These are phyloP conservation scores for Artemia sinica DNA, from an alignment of 2,888 invertebrate genomes.

Conservation along the genomic window DNA sequence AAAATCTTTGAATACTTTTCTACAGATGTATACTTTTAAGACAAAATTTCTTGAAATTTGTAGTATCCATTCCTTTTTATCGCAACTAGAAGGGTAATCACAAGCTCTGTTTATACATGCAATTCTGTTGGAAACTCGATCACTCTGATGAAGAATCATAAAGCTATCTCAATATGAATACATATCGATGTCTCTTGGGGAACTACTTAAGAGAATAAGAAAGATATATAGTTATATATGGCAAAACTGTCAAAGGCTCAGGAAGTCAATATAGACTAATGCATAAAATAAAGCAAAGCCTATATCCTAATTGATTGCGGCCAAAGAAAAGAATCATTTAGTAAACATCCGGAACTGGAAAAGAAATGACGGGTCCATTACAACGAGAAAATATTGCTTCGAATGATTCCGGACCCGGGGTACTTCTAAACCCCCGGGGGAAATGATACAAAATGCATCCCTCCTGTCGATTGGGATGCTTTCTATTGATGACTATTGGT, in stretches of 20 bases:
- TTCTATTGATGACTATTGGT: constrained; percentile 9
- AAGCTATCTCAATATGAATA: no score
- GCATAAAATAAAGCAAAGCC: constrained; percentile 4
- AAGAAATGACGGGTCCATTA: constrained; percentile 10
- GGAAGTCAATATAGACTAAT: constrained; percentile 8
- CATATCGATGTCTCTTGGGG: no score
- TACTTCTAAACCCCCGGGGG: constrained; percentile 4
- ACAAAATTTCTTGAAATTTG: no score
- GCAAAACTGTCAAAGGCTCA: not conserved
- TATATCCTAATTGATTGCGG: constrained; percentile 14
- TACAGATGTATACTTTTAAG: no score
- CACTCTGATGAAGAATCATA: no score
- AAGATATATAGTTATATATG: constrained; percentile 7
- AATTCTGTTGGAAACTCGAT: no score
- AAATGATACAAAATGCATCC: not conserved
- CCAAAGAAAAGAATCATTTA: constrained; percentile 12
- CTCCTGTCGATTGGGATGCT: not conserved
- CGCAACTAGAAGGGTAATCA: no score
- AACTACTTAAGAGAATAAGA: not conserved
- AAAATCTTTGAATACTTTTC: no score
- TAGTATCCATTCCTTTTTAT: no score
- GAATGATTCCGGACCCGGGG: not conserved
- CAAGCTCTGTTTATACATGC: no score
- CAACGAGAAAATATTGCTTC: not conserved
- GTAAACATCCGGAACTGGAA: not conserved